Evolutionary conservation across 2,888 invertebrate genomes (phyloP).

Genomic region (Sisyra terminalis): DNA sequence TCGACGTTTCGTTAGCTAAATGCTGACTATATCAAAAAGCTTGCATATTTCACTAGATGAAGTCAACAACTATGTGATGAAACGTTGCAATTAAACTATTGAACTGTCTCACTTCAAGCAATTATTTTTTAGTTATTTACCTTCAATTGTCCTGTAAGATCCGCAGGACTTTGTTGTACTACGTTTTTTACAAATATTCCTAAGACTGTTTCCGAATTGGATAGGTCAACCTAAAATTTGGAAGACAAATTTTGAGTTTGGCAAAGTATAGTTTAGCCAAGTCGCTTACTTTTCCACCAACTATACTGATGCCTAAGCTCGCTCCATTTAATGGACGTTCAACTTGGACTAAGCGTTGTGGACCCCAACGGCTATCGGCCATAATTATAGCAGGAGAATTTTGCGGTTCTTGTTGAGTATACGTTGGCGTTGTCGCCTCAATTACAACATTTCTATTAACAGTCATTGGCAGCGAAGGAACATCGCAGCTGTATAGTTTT

Average conservation of each 20-base stretch:
- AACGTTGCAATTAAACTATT: too few relatives aligned
- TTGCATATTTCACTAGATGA: too few relatives aligned
- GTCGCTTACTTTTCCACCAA: constrained; percentile 71
- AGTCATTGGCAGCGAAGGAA: constrained; percentile 12
- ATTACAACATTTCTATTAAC: constrained; percentile 11
- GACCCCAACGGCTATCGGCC: constrained; percentile 67
- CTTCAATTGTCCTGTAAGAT: constrained; percentile 69
- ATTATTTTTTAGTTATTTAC: constrained; percentile 36
- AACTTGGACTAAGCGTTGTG: constrained; percentile 58
- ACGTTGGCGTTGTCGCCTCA: constrained; percentile 10
- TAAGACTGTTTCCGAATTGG: constrained; percentile 53
- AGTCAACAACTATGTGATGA: too few relatives aligned
- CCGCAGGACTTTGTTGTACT: constrained; percentile 85
- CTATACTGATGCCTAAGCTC: constrained; percentile 92
- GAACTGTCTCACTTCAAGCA: not conserved
- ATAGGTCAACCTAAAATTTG: constrained; percentile 49
- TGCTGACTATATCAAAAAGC: too few relatives aligned
- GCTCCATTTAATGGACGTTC: constrained; percentile 47
- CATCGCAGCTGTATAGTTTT: constrained; percentile 1
- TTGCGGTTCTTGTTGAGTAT: not conserved
- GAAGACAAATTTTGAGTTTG: not conserved
- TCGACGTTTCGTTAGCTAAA: too few relatives aligned
- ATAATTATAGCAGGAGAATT: constrained; percentile 20
- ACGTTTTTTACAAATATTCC: constrained; percentile 98
- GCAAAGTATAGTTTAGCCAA: not conserved